phyloP scores from a whole-genome alignment of 2,797 vertebrate species.

The Rhadinocentrus ornatus region DNA sequence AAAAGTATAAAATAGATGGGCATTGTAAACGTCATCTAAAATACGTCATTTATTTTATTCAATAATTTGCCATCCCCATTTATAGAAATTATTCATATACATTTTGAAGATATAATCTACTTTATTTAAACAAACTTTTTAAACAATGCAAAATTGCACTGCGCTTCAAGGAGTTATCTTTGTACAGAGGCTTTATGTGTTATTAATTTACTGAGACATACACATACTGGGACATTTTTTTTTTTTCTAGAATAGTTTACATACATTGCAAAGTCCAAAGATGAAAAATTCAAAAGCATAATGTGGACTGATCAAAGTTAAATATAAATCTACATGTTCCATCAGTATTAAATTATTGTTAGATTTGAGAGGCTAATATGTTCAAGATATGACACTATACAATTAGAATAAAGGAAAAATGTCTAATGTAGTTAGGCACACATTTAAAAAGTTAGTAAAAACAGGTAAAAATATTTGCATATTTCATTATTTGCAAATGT shows the following conservation, averaged over 20 bases:
- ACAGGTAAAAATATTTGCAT: not conserved
- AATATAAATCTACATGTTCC: not conserved
- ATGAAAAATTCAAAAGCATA: not conserved
- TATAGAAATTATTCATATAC: too few relatives aligned
- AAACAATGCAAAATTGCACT: too few relatives aligned
- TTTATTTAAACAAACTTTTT: too few relatives aligned
- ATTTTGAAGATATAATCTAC: too few relatives aligned
- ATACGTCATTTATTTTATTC: too few relatives aligned
- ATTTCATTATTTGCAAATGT: not conserved
- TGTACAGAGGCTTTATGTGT: not conserved
- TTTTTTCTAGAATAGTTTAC: not conserved
- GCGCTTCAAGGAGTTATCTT: not conserved
- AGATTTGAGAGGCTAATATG: not conserved
- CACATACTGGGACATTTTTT: not conserved
- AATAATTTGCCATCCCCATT: too few relatives aligned
- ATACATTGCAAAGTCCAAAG: not conserved
- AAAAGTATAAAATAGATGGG: too few relatives aligned
- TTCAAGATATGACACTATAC: not conserved
- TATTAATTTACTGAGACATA: not conserved
- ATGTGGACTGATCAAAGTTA: not conserved
- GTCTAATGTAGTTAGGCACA: not conserved
- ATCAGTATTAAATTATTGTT: not conserved
- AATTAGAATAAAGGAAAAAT: not conserved
- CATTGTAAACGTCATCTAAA: too few relatives aligned
- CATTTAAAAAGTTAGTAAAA: not conserved